These are phyloP conservation scores for Calephelis nemesis DNA, from an alignment of 1,140 invertebrate genomes.

Conservation along the genomic window DNA sequence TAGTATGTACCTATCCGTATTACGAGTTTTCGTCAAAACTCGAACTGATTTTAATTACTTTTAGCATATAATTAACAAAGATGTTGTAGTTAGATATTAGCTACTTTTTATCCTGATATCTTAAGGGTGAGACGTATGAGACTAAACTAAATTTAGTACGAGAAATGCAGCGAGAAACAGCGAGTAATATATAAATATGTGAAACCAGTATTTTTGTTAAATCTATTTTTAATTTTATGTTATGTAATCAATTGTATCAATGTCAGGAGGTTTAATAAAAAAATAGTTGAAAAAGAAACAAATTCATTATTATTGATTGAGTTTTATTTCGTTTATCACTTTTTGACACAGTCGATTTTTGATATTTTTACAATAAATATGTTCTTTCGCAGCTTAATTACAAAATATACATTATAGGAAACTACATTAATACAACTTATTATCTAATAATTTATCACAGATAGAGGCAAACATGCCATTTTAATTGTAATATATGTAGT, in stretches of 20 bases:
- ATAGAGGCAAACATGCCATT: slow-evolving; percentile 60
- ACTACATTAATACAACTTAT: slow-evolving; percentile 46
- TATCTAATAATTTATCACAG: slow-evolving; percentile 74
- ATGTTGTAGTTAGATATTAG: too few species aligned
- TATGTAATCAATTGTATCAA: too few species aligned
- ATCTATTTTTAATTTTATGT: too few species aligned
- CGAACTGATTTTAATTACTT: too few species aligned
- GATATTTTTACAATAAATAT: slow-evolving; percentile 74
- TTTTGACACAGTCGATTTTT: slow-evolving; percentile 68
- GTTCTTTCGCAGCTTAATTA: slow-evolving; percentile 64
- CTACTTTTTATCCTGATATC: too few species aligned
- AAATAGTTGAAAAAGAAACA: slow-evolving; percentile 38
- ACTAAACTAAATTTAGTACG: neutral
- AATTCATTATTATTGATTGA: slow-evolving; percentile 44
- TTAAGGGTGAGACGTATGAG: too few species aligned
- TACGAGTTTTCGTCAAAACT: too few species aligned
- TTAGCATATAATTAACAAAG: too few species aligned
- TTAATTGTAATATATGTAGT: slow-evolving; percentile 46
- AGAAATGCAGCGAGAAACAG: too few species aligned
- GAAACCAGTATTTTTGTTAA: too few species aligned
- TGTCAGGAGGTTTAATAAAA: neutral
- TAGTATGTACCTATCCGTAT: too few species aligned
- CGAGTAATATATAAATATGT: too few species aligned
- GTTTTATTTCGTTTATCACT: slow-evolving; percentile 71
- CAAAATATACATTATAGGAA: slow-evolving; percentile 66